These are phyloP conservation scores for Tigriopus japonicus DNA, from an alignment of 1,140 invertebrate genomes.

Conservation along the genomic window DNA sequence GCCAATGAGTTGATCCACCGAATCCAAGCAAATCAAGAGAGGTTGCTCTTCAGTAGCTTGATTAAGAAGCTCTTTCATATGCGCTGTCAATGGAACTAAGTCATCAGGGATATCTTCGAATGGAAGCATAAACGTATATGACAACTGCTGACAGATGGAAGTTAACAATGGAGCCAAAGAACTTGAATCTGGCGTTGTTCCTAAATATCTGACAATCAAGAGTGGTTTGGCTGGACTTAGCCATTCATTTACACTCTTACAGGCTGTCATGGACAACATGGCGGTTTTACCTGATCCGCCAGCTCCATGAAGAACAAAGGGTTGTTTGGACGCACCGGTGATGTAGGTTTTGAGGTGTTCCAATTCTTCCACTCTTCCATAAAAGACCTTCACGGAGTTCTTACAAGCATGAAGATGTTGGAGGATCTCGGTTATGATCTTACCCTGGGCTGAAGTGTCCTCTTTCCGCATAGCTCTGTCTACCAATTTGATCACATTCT, in stretches of 20 bases:
- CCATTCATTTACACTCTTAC: conserved; percentile 49
- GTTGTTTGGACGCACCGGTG: conserved; percentile 53
- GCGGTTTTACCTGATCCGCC: conserved; percentile 96
- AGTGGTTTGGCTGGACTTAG: conserved; percentile 49
- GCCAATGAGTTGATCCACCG: conserved; percentile 85
- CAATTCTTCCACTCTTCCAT: conserved; percentile 72
- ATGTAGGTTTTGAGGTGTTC: conserved; percentile 66
- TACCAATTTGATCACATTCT: conserved; percentile 75
- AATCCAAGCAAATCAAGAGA: conserved; percentile 68
- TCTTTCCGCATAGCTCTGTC: conserved; percentile 87
- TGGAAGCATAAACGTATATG: conserved; percentile 78
- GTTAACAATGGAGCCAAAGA: conserved; percentile 81
- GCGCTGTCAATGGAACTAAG: conserved; percentile 76
- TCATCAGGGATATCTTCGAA: conserved; percentile 89
- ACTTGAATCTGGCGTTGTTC: conserved; percentile 89
- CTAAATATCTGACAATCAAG: conserved; percentile 75
- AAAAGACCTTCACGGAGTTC: conserved; percentile 89
- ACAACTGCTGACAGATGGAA: conserved; percentile 86
- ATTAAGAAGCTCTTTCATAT: conserved; percentile 81
- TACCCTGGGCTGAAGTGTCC: conserved; percentile 75
- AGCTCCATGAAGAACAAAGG: conserved; percentile 81
- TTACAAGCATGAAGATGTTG: conserved; percentile 92
- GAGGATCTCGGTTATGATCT: conserved; percentile 84
- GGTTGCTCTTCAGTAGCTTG: conserved; percentile 59
- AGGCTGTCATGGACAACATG: conserved; percentile 74